Base-by-base conservation (phyloP, 2,888 invertebrate species). In the Hirtodrosophila trivittata region DNA sequence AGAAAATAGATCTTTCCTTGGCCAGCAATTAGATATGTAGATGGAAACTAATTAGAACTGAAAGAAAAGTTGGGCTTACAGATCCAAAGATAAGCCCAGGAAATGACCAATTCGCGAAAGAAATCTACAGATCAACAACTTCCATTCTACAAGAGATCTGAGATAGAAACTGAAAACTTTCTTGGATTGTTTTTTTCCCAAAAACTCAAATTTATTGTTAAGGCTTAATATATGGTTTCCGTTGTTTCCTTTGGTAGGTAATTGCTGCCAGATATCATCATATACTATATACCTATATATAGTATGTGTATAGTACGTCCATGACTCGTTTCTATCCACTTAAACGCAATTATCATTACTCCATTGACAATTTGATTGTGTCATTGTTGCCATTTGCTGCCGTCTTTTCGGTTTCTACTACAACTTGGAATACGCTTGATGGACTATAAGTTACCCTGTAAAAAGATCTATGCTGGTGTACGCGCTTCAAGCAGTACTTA, bases 291-390 rank as follows among this genome's bases (percentile, higher is more conserved):
- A n/a, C n/a, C n/a, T n/a, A n/a, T n/a, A n/a, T n/a, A n/a, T n/a
- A n/a, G n/a, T n/a, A n/a, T n/a, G n/a, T 28, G 39, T 13, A 16
- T 21, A 38, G 30, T 33, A 46, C 13, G 32, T 28, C 16, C 16
- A 12, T 49, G 43, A 41, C 49, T 39, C 10, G 39, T 30, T 60
- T 62, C 57, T 52, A 39, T 14, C 42, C 63, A 66, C 58, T 66
- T 74, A 59, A 52, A 35, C 49, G 60, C 66, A 68, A 78, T 76
- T 74, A 80, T 58, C 45, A 57, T 83, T 80, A 68, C 68, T 52
- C 49, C 77, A 76, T 42, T 35, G 45, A 46, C 76, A 55, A 41
- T 41, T 43, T 64, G 65, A 65, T 76, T 72, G 62, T 78, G 69
- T 66, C 66, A 70, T 73, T 77, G 59, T 52, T 43, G 42, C 28